Percentiles rank a stretch among this genome's conserved stretches.
These are phyloP conservation scores for Lottia scabra DNA, from an alignment of 2,888 invertebrate species.

Conservation along the genomic window DNA sequence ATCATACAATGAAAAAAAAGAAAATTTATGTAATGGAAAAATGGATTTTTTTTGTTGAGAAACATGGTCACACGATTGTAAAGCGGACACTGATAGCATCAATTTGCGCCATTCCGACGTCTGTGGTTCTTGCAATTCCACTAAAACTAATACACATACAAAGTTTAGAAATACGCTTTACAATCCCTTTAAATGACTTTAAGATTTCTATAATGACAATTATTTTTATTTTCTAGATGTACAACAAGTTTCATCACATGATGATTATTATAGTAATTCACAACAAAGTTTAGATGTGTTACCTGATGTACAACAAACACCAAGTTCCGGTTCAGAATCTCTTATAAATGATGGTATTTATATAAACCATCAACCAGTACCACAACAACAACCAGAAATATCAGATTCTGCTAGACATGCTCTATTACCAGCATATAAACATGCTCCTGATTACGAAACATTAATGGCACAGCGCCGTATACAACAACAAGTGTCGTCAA, in stretches of 20 bases:
- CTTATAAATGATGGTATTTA: slow-evolving; percentile 19
- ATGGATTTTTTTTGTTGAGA: too few species aligned
- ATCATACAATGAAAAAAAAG: too few species aligned
- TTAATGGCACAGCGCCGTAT: slow-evolving; percentile 79
- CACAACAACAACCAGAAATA: slow-evolving; percentile 32
- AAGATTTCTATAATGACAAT: too few species aligned
- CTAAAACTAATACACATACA: too few species aligned
- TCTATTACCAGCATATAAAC: slow-evolving; percentile 73
- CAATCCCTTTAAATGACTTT: too few species aligned
- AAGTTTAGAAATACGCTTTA: too few species aligned
- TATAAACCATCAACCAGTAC: slow-evolving; percentile 2
- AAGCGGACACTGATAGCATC: too few species aligned
- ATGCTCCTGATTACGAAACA: slow-evolving; percentile 95
- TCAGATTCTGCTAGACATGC: slow-evolving; percentile 46
- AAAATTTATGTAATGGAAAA: too few species aligned
- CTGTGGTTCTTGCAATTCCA: too few species aligned
- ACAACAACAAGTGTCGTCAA: slow-evolving; percentile 17
- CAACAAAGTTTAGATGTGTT: slow-evolving; percentile 52
- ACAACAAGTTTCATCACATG: slow-evolving; percentile 25
- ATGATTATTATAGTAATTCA: slow-evolving; percentile 49
- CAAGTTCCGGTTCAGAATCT: slow-evolving; percentile 8
- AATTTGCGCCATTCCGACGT: too few species aligned
- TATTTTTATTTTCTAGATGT: neutral
- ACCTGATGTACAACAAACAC: slow-evolving; percentile 14
- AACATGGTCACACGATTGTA: too few species aligned